phyloP scores from a whole-genome alignment of 1,140 invertebrate genomes.

The Listronotus bonariensis region DNA sequence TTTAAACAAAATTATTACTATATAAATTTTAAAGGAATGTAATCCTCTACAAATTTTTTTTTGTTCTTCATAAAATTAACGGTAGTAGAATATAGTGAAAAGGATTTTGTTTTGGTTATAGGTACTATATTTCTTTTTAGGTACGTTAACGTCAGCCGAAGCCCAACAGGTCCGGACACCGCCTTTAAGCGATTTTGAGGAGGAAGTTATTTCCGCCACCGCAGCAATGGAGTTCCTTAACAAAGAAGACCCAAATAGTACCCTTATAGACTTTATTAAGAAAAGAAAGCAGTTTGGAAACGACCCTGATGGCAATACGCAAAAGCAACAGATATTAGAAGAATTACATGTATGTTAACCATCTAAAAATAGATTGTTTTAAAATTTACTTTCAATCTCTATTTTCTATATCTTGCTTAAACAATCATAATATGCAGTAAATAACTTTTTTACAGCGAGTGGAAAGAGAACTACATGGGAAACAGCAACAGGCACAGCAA shows the following conservation, averaged over 20 bases:
- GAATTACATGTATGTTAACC: slow-evolving; percentile 67
- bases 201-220: slow-evolving; percentile 48
- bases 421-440: too few species aligned
- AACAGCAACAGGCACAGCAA: slow-evolving; percentile 51
- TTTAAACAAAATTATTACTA: too few species aligned
- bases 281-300: slow-evolving; percentile 50
- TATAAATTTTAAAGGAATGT: too few species aligned
- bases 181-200: slow-evolving; percentile 53
- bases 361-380: too few species aligned
- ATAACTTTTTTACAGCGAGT: slow-evolving; percentile 63
- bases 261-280: slow-evolving; percentile 54
- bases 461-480: slow-evolving; percentile 74
- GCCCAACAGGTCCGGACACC: slow-evolving; percentile 60
- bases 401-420: too few species aligned
- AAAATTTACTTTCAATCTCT: too few species aligned
- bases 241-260: slow-evolving; percentile 53
- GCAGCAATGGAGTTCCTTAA: slow-evolving; percentile 51
- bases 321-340: slow-evolving; percentile 79
- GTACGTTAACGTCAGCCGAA: slow-evolving; percentile 60
- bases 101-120: too few species aligned
- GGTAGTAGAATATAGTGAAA: too few species aligned
- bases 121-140: slow-evolving; percentile 15
- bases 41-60: too few species aligned
- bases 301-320: slow-evolving; percentile 66
- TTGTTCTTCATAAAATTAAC: too few species aligned